Evolutionary conservation across 53 echinoderm and acorn worm genomes (phyloP), one percentile per base, ranked within the genome.

Genomic region (Apostichopus leukothele): DNA sequence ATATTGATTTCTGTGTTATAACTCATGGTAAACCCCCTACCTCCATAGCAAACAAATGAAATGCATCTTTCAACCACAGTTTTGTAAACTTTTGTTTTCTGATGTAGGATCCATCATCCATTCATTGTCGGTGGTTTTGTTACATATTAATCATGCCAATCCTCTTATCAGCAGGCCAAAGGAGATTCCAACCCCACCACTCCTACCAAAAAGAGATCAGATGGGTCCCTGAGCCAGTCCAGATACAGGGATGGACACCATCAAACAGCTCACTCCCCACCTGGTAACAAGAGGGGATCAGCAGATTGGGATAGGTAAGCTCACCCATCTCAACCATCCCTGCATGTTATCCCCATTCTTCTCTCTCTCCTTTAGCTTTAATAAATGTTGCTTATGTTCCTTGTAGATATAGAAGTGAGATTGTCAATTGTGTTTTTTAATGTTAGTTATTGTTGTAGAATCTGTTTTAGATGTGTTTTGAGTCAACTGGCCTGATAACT

Each of bases 131-230:
- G 7, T 57, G 57, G 9, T 1, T 57, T 57, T 57, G 7, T 0
- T 57, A 9, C 1, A 57, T 57, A 39, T 39, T 57, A 57, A 57
- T 57, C 57, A 57, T 57, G 57, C 1, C 7, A 57, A 9, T 10
- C 57, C 10, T 57, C 10, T 7, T 57, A 9, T 9, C 86, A 50
- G 18, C 86, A 86, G 86, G 86, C 39, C 20, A 86, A 71, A 66
- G 71, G 67, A 26, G 86, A 71, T 86, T 86, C 68, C 86, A 86
- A 39, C 21, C 86, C 86, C 9, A 67, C 86, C 14, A 86, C 86
- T 60, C 86, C 86, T 20, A 86, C 86, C 59, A 86, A 86, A 67
- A 86, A 86, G 71, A 86, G 86, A 66, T 68, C 86, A 26, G 86
- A 86, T 23, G 71, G 63, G 16, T 86, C 86, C 9, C 9, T 68